phyloP scores from a whole-genome alignment of 1,140 invertebrate genomes.

The Anastrepha ludens region DNA sequence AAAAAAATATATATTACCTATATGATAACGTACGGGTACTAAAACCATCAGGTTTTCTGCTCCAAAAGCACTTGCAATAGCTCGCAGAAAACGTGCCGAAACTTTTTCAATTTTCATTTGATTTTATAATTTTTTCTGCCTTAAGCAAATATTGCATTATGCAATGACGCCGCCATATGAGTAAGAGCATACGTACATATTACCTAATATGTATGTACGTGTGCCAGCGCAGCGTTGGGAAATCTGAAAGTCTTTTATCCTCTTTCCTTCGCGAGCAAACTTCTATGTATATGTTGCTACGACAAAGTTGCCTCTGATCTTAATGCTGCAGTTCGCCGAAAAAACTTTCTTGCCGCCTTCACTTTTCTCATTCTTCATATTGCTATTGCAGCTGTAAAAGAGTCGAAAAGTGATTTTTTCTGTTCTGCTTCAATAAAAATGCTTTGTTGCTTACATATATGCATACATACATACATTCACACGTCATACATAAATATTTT shows the following conservation, averaged over 20 bases:
- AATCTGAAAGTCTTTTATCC: neutral
- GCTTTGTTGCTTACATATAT: too few relatives aligned
- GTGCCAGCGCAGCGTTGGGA: neutral
- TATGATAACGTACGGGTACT: too few relatives aligned
- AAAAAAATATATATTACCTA: too few relatives aligned
- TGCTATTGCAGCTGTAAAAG: too few relatives aligned
- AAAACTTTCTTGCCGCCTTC: neutral
- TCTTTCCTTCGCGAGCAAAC: neutral
- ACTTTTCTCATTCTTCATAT: neutral
- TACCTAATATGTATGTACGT: neutral
- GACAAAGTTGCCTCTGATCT: constrained; percentile 4
- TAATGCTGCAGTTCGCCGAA: neutral
- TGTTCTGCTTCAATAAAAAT: too few relatives aligned
- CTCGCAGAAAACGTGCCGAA: neutral
- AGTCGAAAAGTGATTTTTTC: neutral
- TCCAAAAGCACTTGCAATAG: neutral
- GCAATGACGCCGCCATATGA: neutral
- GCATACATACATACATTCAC: too few relatives aligned
- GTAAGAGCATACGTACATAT: neutral
- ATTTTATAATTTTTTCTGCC: constrained; percentile 36
- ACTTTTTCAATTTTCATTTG: constrained; percentile 31
- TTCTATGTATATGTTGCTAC: neutral
- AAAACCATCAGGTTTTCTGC: neutral
- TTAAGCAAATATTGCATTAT: constrained; percentile 48
- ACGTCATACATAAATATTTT: neutral